Evolutionary conservation across 1,140 invertebrate species (phyloP), one percentile per base, ranked within the genome.

Genomic region (Andrena cerasifolii): DNA sequence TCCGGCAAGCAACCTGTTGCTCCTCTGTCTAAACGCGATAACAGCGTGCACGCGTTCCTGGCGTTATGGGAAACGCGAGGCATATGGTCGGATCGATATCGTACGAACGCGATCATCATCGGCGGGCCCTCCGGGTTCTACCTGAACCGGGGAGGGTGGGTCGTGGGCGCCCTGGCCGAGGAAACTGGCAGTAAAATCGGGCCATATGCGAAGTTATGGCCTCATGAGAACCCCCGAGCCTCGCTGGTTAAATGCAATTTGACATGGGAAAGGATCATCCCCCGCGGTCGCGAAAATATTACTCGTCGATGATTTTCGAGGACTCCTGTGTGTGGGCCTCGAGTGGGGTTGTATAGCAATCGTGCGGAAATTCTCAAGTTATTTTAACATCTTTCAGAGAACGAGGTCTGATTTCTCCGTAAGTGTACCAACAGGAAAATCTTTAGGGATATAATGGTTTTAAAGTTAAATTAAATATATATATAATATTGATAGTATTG

Each of bases 51-150:
- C 26, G 53, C 40, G 63, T 75, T 79, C 10, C 65, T 63, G 61
- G 53, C 56, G 62, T 80, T 86, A 80, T 89, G 88, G 88, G 88
- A 89, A 89, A 81, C 66, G 80, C 40, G 73, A 47, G 80, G 62
- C 88, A 89, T 89, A 89, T 89, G 88, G 88, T 59, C 62, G 63
- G 75, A 59, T 77, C 78, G 67, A 84, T 84, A 82, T 66, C 78
- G 61, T 58, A 56, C 36, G 78, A 62, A 71, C 67, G 74, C 74
- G 76, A 59, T 53, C 72, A 85, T 80, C 83, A 59, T 45, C 58
- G 77, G 74, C 78, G 49, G 36, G 4, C n/a, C 49, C 63, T 67
- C 28, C 81, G 73, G 28, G 53, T 83, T 86, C 78, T 82, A 82
- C 84, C 74, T 78, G 75, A 76, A 58, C 36, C n/a, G 28, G 59